Evolutionary conservation across 2,113 vertebrate species (phyloP).

Genomic region (Dasyornis broadbenti): DNA sequence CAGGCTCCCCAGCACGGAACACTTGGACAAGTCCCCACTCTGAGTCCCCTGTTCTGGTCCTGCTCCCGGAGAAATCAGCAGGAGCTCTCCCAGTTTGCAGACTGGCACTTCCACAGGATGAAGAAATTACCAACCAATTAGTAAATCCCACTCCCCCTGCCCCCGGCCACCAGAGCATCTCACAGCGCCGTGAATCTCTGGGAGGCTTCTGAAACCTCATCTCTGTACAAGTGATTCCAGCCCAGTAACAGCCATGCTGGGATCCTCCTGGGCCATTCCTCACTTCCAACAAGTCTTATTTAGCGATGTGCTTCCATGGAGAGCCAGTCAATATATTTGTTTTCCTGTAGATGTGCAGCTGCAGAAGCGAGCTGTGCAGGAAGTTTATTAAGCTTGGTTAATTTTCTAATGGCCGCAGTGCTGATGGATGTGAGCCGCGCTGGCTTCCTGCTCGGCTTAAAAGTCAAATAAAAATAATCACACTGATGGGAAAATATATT

Average conservation of each 20-base stretch:
- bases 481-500: conserved; percentile 18
- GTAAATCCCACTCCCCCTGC: background rate
- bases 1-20: background rate
- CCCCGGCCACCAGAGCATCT: background rate
- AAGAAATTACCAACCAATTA: rapidly evolving
- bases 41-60: background rate
- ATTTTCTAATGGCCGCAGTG: conserved; percentile 27
- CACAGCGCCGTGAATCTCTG: rapidly evolving
- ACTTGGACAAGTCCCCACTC: rapidly evolving
- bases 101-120: background rate
- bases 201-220: background rate
- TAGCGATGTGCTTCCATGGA: background rate
- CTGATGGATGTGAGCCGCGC: background rate
- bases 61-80: background rate
- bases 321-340: background rate
- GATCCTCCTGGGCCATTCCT: background rate
- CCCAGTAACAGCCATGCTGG: background rate
- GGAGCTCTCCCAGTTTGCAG: background rate
- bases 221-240: background rate
- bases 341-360: background rate
- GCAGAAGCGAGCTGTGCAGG: background rate
- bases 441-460: conserved; percentile 7
- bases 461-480: conserved; percentile 41
- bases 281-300: background rate
- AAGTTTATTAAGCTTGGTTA: conserved; percentile 41